Evolutionary conservation across 2,797 vertebrate species (phyloP), one percentile per base, ranked within the genome.

Genomic region (Sebastes trivittatus): DNA sequence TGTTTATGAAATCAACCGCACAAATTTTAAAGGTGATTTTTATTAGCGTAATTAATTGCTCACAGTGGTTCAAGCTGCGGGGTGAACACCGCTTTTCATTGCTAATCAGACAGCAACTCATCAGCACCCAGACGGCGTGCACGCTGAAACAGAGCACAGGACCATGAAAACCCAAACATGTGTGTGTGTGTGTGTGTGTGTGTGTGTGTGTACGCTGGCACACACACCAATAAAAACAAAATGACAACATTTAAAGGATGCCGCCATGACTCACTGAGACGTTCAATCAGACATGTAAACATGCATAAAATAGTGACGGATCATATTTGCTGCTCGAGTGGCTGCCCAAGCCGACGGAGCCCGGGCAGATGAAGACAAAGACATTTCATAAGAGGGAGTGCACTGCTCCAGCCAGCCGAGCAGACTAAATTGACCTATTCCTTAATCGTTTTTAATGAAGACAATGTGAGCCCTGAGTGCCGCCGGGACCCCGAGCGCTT

Each of bases 401-500:
- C 81, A 65, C 22, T 6, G 77, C 84, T 92, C 83, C 77, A 83
- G 88, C 78, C 89, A 94, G 86, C 78, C 88, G 91, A 88, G 91
- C 91, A 90, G 80, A 91, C 86, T 85, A 92, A 95, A 94, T 87
- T 94, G 93, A 95, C 93, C 93, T 93, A 93, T 94, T 94, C 92
- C 91, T 94, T 95, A 95, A 95, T 95, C 87, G 89, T 86, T 88
- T 93, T 93, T 94, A 95, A 96, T 95, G 90, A 95, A 95, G 93
- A 92, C 94, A 91, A 91, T 86, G 87, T 92, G 92, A 92, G 92
- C 89, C 80, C 81, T 67, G 85, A 87, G 90, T 86, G 93, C 92
- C 68, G 30, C 78, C 11, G 93, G 93, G 90, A 89, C 89, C 81
- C 9, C 8, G 18, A 72, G 83, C 80, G 27, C 86, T 78, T 78